phyloP scores from a whole-genome alignment of 2,113 vertebrate genomes.

The Colius striatus region DNA sequence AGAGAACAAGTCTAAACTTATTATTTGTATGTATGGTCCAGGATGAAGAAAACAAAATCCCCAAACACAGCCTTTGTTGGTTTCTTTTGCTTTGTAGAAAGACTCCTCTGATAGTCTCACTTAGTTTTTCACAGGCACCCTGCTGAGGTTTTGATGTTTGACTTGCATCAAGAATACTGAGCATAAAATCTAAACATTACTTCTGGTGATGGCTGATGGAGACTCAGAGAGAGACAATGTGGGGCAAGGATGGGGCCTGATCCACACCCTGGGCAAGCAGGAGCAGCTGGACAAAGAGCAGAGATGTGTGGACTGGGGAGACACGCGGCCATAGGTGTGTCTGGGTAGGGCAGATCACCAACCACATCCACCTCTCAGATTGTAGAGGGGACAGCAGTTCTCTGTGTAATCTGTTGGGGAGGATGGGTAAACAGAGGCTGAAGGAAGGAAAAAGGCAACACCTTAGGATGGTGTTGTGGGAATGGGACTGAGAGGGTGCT shows the following conservation, averaged over 20 bases:
- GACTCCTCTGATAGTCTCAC: constrained; percentile 51
- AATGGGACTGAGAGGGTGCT: neutral
- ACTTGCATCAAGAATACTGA: constrained; percentile 75
- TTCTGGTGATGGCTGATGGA: constrained; percentile 61
- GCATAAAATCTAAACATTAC: constrained; percentile 71
- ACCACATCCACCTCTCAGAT: neutral
- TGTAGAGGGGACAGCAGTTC: neutral
- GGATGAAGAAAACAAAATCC: constrained; percentile 8
- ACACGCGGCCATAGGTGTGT: neutral
- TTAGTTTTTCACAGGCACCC: constrained; percentile 66
- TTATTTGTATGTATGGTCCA: constrained; percentile 43
- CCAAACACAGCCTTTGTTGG: constrained; percentile 31
- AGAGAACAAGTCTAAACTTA: neutral
- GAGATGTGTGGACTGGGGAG: neutral
- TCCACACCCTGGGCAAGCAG: rapidly evolving
- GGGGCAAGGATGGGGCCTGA: too few relatives aligned
- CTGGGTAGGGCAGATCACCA: neutral
- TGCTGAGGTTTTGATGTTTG: constrained; percentile 72
- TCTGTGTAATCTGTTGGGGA: neutral
- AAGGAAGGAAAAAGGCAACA: neutral
- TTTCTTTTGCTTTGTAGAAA: constrained; percentile 46
- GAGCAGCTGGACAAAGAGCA: neutral
- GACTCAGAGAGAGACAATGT: neutral
- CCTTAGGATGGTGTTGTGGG: neutral
- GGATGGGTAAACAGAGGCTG: neutral